Evolutionary conservation across 2,113 vertebrate genomes (phyloP).

Genomic region (Halcyon malimbica): DNA sequence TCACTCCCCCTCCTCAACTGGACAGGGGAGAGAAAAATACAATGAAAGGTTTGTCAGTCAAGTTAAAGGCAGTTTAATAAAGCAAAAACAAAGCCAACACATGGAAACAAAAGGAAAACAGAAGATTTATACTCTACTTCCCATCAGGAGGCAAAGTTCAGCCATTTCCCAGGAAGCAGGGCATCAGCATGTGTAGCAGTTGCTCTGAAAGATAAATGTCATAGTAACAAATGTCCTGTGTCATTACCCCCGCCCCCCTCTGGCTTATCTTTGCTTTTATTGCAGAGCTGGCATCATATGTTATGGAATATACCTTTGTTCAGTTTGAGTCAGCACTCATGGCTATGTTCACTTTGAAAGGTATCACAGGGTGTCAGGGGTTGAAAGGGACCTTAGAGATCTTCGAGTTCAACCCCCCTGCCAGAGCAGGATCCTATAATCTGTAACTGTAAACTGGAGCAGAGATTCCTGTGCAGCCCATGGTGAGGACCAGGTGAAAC

Average conservation of each 20-base stretch:
- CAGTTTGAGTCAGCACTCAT: neutral
- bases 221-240: neutral
- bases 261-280: neutral
- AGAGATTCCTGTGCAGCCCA: neutral
- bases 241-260: no score
- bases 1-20: neutral
- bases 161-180: neutral
- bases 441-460: neutral
- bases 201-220: neutral
- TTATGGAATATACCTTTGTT: neutral
- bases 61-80: neutral
- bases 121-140: neutral
- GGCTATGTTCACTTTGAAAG: neutral
- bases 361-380: no score
- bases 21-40: neutral
- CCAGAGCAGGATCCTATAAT: no score
- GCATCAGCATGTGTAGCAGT: neutral
- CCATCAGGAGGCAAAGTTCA: neutral
- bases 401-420: no score
- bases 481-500: neutral
- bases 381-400: no score
- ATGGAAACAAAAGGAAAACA: neutral
- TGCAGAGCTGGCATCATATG: neutral
- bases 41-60: neutral
- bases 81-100: neutral